phyloP scores from a whole-genome alignment of 2,888 invertebrate species.

The Patella caerulea region DNA sequence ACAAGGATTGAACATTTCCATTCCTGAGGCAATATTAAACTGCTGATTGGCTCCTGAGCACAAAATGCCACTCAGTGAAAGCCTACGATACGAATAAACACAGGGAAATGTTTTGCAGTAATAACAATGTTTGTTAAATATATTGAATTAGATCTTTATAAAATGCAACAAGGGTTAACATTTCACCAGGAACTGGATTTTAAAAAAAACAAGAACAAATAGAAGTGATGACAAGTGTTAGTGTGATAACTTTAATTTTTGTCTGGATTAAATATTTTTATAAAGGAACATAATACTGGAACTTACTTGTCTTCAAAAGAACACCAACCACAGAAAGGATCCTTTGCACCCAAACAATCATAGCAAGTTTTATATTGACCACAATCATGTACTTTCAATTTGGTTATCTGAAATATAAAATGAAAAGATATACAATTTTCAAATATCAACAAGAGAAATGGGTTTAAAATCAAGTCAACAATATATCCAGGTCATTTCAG shows the following conservation, averaged over 20 bases:
- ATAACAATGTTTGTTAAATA: no score
- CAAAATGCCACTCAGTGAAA: no score
- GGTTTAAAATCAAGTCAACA: neutral
- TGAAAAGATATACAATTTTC: neutral
- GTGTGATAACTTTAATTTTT: no score
- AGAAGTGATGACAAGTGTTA: no score
- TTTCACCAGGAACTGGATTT: neutral
- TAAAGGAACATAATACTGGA: neutral
- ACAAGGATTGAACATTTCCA: no score
- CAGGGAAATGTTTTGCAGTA: no score
- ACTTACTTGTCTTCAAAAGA: slow-evolving; percentile 67
- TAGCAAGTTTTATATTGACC: slow-evolving; percentile 58
- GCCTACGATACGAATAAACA: no score
- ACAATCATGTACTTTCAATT: slow-evolving; percentile 63
- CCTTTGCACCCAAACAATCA: slow-evolving; percentile 60
- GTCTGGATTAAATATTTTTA: no score
- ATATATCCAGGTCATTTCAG: neutral
- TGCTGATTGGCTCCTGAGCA: no score
- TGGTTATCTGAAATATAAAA: slow-evolving; percentile 59
- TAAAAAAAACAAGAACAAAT: neutral
- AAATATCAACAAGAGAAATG: neutral
- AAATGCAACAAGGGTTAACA: neutral
- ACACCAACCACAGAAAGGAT: slow-evolving; percentile 71
- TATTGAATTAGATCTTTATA: no score
- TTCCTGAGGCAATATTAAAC: no score